Evolutionary conservation across 2,888 invertebrate genomes (phyloP), one percentile per base, ranked within the genome.

Genomic region (Blera fallax): DNA sequence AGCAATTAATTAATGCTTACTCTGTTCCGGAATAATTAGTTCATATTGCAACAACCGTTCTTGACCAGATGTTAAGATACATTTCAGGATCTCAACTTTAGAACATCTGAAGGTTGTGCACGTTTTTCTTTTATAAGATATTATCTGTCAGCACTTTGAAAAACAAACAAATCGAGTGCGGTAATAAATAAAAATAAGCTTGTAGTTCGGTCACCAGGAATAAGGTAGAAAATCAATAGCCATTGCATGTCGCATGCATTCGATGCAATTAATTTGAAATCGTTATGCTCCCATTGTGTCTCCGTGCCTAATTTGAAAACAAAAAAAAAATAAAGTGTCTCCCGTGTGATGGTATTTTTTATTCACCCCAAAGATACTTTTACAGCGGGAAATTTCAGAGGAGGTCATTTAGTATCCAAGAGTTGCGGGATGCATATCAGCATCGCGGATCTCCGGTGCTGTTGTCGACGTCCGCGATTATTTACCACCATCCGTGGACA

Each of bases 241-340:
- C n/a, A 67, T 58, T 56, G 65, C 21, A 67, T 64, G 40, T 7
- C 14, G 45, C 58, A 34, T 69, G 69, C 69, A 62, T 69, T 70
- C 10, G 50, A 1, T 29, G 73, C 54, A 67, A 78, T 83, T 78
- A 83, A 79, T 83, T 78, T 48, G 11, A 78, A 43, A 54, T 79
- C 48, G 65, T 67, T 62, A 73, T 69, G 79, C 83, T 69, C 40
- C 72, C 54, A 73, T 83, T 83, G 79, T 83, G 67, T 73, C 79
- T 72, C 73, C 54, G 54, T 79, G 56, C 72, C 78, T 83, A 78
- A 72, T 83, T 83, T 83, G 79, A 60, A 73, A 64, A 1, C 0
- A 6, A 45, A 37, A 37, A 37, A 58, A 60, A 69, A 14, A 5
- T 40, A 29, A n/a, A 37, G 10, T 32, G 29, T 70, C 32, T 64